Base-by-base conservation (phyloP, 2,888 invertebrate genomes). In the Rhogogaster chlorosoma region DNA sequence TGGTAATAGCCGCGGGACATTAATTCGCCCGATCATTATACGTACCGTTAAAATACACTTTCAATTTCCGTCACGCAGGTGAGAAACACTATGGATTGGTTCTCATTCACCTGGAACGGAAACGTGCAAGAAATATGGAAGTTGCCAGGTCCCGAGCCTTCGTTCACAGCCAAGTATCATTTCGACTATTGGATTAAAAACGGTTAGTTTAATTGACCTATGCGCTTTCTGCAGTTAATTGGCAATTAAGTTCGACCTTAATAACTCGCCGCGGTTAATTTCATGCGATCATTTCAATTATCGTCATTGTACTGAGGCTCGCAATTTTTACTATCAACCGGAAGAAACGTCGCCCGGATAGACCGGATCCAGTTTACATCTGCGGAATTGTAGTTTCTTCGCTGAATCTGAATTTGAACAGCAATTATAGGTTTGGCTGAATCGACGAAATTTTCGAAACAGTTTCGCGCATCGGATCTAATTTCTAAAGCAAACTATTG, bases 1-100 rank as follows among this genome's bases (percentile, higher is more conserved):
- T 91, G 89, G 93, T 92, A 87, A 91, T 45, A 45, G 87, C 82
- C 53, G 61, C 22, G n/a, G n/a, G 22, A 61, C 12, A 26, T 26
- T 12, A 26, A 61, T 61, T 61, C 18, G 26, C 18, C 2, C 4
- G 36, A 73, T 32, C 10, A 77, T 29, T 49, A 4, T 15, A 18
- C 32, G 67, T 71, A 67, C 38, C 36, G 38, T 53, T 26, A 29
- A 53, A 36, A 45, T 12, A 18, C 36, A 32, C 18, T 29, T 26
- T 75, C 22, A 12, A 45, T 32, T 29, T 22, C 7, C 75, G 75
- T 75, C 75, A 75, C 42, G n/a, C 53, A 93, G 93, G 86, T 88
- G 10, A 88, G 88, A 85, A 91, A 89, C 78, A 86, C 87, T 7
- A 87, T 91, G 67, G 89, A 90, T 45, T 93, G 92, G 92, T 87